Percentiles rank a stretch among this genome's conserved stretches.
Evolutionary conservation across 2,797 vertebrate species (phyloP).

Genomic region (Crocodylus rhombifer): DNA sequence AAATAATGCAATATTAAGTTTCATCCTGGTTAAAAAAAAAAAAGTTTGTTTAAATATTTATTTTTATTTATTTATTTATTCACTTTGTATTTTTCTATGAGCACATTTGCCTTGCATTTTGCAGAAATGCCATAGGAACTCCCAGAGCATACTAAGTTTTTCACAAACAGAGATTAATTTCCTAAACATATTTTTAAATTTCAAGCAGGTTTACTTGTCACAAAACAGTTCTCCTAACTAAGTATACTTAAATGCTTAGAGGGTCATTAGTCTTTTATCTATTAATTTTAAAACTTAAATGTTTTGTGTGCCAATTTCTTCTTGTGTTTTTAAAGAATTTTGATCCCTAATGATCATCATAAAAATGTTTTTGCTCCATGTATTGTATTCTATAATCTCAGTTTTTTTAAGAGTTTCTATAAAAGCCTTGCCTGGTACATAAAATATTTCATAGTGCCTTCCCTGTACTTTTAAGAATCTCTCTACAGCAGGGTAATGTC

Average conservation of each 20-base stretch:
- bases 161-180: background rate
- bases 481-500: background rate
- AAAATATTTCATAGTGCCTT: background rate
- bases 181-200: too few relatives aligned
- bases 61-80: background rate
- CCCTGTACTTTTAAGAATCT: background rate
- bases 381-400: background rate
- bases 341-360: background rate
- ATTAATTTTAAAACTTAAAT: background rate
- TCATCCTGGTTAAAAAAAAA: too few relatives aligned
- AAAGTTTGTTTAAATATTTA: too few relatives aligned
- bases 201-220: too few relatives aligned
- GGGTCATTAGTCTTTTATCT: background rate
- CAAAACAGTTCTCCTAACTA: background rate
- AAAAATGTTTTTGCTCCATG: background rate
- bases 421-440: background rate
- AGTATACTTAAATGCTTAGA: background rate
- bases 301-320: background rate
- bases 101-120: background rate
- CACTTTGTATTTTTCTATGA: background rate
- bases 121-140: background rate
- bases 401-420: background rate
- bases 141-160: background rate
- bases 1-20: too few relatives aligned
- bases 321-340: background rate